phyloP scores from a whole-genome alignment of 2,797 vertebrate genomes.

The Lepilemur ruficaudatus region DNA sequence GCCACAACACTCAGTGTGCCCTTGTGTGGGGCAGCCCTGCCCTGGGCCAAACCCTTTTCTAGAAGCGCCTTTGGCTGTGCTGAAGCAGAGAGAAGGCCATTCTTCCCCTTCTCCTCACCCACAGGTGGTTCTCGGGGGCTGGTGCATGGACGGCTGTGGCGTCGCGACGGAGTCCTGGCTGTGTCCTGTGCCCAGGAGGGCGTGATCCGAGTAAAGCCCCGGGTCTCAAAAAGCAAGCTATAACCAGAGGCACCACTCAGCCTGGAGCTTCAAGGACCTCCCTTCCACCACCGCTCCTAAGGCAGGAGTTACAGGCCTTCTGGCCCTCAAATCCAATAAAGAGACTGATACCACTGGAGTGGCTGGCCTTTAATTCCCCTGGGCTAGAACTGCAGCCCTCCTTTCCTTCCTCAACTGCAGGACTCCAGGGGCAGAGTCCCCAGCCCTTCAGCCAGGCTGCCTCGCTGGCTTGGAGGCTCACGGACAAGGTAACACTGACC shows the following conservation, averaged over 20 bases:
- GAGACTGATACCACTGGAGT: conserved; percentile 41
- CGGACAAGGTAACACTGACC: background rate
- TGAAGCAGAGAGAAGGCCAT: background rate
- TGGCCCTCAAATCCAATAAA: conserved; percentile 66
- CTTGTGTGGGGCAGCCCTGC: background rate
- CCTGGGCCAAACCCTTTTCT: background rate
- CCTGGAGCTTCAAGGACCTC: background rate
- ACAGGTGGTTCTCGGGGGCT: conserved; percentile 92
- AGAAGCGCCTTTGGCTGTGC: background rate
- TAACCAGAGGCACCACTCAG: conserved; percentile 77
- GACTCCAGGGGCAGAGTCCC: background rate
- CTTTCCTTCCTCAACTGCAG: background rate
- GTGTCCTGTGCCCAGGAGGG: conserved; percentile 94
- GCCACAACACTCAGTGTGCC: background rate
- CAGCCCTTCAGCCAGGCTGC: background rate
- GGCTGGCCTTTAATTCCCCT: conserved; percentile 50
- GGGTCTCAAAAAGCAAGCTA: conserved; percentile 86
- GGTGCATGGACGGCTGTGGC: conserved; percentile 95
- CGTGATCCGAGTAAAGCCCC: conserved; percentile 88
- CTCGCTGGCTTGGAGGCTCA: background rate
- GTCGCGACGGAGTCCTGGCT: conserved; percentile 93
- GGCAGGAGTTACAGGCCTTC: background rate
- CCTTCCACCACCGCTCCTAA: background rate
- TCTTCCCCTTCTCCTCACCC: background rate
- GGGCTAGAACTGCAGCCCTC: background rate